Evolutionary conservation across 2,888 invertebrate genomes (phyloP), one percentile per base, ranked within the genome.

Genomic region (Copidosoma aretas): DNA sequence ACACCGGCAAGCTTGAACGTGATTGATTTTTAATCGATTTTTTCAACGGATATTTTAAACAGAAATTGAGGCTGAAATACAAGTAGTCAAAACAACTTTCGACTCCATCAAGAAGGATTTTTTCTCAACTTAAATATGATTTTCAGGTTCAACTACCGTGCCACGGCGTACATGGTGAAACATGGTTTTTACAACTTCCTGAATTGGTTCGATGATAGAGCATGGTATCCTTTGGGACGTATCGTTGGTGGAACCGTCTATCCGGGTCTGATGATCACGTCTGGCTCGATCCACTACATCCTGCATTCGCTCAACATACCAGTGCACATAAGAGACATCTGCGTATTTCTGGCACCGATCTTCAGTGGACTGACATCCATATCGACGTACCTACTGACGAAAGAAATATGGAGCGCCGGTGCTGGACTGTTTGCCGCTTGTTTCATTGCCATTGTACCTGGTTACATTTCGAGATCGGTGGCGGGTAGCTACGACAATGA

Each of bases 401-500:
- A 96, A 85, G 98, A 99, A 85, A 88, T 98, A 52, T 81, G 94
- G 93, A 93, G 93, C 85, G 91, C 94, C 75, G 94, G 95, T 17
- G 94, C 98, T 14, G 98, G 98, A 3, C 85, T 98, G 39, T 93
- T 97, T 3, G 97, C 98, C 0, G 98, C 97, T 0, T 91, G 94
- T 5, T 93, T 98, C 91, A 96, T 98, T 71, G 90, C 97, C 14
- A 97, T 98, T 76, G 96, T 96, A 1, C 97, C 97, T 1, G 97
- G 97, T 17, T 98, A 98, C 85, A 98, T 98, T 81, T 97, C 96
- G 67, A 89, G 98, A 73, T 98, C 98, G 0, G 98, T 98, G 0
- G 98, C 98, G 46, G 98, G 98, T 49, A 97, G 96, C 67, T 98
- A 98, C 80, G 98, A 98, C 84, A 98, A 98, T 83, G 98, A 98